Evolutionary conservation across 2,888 invertebrate genomes (phyloP), one percentile per base, ranked within the genome.

Genomic region (Allygus modestus): DNA sequence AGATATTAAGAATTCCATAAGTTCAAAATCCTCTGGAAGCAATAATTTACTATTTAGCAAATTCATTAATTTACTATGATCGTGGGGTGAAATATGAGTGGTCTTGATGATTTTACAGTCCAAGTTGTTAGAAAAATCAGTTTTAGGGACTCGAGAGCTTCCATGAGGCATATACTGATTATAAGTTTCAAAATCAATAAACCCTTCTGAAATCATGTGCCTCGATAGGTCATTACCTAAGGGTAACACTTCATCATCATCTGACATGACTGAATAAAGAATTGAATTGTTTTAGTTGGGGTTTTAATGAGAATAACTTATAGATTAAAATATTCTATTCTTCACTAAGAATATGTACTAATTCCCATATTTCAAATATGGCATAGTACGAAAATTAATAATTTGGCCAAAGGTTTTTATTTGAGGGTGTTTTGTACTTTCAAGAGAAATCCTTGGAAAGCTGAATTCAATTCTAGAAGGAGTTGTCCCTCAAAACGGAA

Each of bases 11-110:
- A 28, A 43, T 26, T 77, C 77, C 9, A 77, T 15, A 0, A 77
- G 5, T 12, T 77, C 77, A 43, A 77, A 31, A 51, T 77, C 77
- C n/a, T 77, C 77, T 17, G 28, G 43, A 0, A 77, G 51, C n/a
- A 77, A 51, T 28, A 77, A 77, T 28, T 77, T 43, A 51, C 77
- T 77, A 28, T 51, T n/a, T 1, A 23, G 31, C n/a, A 77, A 20
- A 46, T 17, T 43, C 11, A 28, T 37, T 28, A 77, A 15, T 51
- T 46, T 77, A 43, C 1, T 12, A 43, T 51, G 26, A 77, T 77
- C 77, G 51, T 28, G 2, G 1, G 17, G 11, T 46, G 77, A 51
- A 46, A 77, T 73, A 15, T 65, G 28, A 28, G 28, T 28, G 15
- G 31, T 12, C 7, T 54, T 20, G 11, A 15, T 54, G 20, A 54